These are phyloP conservation scores for Lampris megalopsis DNA, from an alignment of 2,113 vertebrate species.

Conservation along the genomic window DNA sequence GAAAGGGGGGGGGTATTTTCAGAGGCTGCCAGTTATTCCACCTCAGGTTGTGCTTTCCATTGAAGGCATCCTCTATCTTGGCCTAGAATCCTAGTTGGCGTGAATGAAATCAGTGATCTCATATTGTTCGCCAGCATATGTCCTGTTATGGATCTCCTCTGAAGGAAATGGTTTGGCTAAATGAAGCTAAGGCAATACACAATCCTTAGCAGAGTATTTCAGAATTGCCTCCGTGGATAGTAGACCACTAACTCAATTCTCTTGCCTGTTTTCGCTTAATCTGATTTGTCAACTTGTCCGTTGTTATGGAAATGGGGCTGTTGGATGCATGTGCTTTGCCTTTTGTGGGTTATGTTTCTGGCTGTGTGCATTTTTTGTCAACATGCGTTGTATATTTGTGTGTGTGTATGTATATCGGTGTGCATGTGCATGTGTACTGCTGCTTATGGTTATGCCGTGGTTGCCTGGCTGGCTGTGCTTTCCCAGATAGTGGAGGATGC, in stretches of 20 bases:
- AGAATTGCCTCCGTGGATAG: background rate
- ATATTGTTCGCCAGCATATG: background rate
- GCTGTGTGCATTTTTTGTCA: conserved; percentile 14
- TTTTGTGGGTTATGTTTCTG: conserved; percentile 58
- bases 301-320: conserved; percentile 20
- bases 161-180: background rate
- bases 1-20: too few relatives aligned
- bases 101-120: too few relatives aligned
- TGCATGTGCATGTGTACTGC: conserved; percentile 70
- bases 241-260: background rate
- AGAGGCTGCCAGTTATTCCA: too few relatives aligned
- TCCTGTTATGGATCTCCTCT: background rate
- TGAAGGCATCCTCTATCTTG: too few relatives aligned
- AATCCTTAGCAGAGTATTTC: background rate
- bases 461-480: conserved; percentile 81
- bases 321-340: conserved; percentile 85
- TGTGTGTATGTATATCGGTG: background rate
- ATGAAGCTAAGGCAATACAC: background rate
- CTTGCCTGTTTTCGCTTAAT: background rate
- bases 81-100: too few relatives aligned
- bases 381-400: conserved; percentile 25
- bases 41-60: too few relatives aligned
- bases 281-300: background rate
- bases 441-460: conserved; percentile 70
- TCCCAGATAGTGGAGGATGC: conserved; percentile 96